Base-by-base conservation (phyloP, 1,140 invertebrate species). In the Zophobas morio region DNA sequence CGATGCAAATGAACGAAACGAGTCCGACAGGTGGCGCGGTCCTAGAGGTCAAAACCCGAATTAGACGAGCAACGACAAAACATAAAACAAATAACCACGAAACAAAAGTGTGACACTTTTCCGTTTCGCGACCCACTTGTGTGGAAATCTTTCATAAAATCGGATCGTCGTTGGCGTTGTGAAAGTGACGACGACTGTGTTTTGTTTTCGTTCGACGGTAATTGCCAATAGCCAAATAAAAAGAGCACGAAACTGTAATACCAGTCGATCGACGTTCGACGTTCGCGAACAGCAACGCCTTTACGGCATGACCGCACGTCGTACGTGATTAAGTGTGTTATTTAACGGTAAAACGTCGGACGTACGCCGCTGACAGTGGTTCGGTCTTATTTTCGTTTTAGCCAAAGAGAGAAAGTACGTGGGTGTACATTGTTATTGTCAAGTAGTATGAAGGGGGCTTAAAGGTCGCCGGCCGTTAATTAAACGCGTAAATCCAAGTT, bases 141-240 rank as follows among this genome's bases (percentile, higher is more conserved):
- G 60, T 39, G 39, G 60, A 66, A 66, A 66, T 39, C 60, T 2
- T 42, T 66, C 40, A 42, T 66, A 37, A 66, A 66, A 66, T 66
- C 35, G 20, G 20, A 66, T 66, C 39, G n/a, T 20, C 49, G n/a
- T 51, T 51, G 49, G 49, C 3, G n/a, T 66, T 39, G 60, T 66
- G 60, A 66, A 66, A 66, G 60, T 66, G 60, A 66, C 39, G 49
- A 20, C 49, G 20, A 20, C 20, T 20, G 20, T 20, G 39, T 42
- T 66, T 66, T 66, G 60, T 66, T 66, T 66, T 66, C 60, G 60
- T 66, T 66, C 60, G 60, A n/a, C 20, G 20, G 20, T 20, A 20
- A 20, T 20, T 20, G 20, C 20, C 20, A 20, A 20, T 20, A 20
- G 20, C 20, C 20, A 20, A 20, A 20, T 20, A 20, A 20, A 20